phyloP scores from a whole-genome alignment of 2,888 invertebrate species.

The Crepidodera aurea region DNA sequence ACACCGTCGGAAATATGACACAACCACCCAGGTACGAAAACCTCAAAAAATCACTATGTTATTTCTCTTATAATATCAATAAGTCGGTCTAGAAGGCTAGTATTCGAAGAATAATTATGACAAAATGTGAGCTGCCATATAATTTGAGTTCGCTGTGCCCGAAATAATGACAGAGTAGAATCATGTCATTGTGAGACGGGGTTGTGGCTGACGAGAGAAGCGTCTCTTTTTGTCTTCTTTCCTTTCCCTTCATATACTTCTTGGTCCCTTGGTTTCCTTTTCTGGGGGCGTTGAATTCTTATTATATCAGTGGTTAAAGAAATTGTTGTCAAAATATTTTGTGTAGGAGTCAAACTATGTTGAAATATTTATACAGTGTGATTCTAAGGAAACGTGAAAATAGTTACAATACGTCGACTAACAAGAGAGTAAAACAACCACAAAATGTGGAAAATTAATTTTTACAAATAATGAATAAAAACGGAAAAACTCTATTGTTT shows the following conservation, averaged over 20 bases:
- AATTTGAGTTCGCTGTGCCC: constrained; percentile 56
- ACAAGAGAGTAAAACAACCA: too few relatives aligned
- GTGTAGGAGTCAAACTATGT: too few relatives aligned
- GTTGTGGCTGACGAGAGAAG: constrained; percentile 53
- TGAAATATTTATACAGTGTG: too few relatives aligned
- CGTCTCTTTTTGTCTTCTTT: too few relatives aligned
- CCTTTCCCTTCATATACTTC: too few relatives aligned
- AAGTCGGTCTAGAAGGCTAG: constrained; percentile 20
- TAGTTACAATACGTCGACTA: too few relatives aligned
- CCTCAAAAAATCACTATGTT: constrained; percentile 50
- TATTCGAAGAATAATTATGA: constrained; percentile 59
- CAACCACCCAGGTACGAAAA: not conserved
- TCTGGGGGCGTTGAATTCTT: not conserved
- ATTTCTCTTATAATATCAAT: constrained; percentile 50
- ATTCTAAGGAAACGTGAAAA: too few relatives aligned
- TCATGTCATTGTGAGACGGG: constrained; percentile 56
- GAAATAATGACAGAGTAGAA: constrained; percentile 56
- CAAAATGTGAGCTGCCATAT: constrained; percentile 56
- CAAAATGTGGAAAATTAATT: too few relatives aligned
- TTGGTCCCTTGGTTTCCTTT: not conserved
- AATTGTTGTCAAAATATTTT: too few relatives aligned
- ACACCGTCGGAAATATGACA: not conserved
- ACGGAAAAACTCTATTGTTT: too few relatives aligned
- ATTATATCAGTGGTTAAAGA: too few relatives aligned
- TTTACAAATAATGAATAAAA: too few relatives aligned